Evolutionary conservation across 37 sponge, comb jelly and placozoan genomes (phyloP).

Genomic region (Oopsacas minuta): DNA sequence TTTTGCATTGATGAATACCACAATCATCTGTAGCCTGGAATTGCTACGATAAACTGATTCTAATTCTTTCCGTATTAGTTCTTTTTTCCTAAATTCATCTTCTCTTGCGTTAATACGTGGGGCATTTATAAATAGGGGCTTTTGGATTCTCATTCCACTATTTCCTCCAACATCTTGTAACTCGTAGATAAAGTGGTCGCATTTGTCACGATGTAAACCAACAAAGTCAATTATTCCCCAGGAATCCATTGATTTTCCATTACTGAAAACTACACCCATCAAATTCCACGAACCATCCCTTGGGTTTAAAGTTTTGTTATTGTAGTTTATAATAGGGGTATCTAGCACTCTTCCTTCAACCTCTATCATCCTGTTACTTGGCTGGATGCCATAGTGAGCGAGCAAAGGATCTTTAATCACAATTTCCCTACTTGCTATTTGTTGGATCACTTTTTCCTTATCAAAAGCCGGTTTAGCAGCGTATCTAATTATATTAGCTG

Average conservation of each 20-base stretch:
- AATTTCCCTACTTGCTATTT: not conserved
- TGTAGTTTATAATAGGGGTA: slow-evolving; percentile 33
- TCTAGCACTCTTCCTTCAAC: slow-evolving; percentile 38
- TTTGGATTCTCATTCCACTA: slow-evolving; percentile 18
- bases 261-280: slow-evolving; percentile 27
- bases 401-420: slow-evolving; percentile 19
- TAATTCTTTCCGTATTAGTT: not conserved
- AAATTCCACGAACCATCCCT: slow-evolving; percentile 46
- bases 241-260: slow-evolving; percentile 21
- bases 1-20: not conserved
- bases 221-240: slow-evolving; percentile 35
- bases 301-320: not conserved
- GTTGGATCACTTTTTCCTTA: slow-evolving; percentile 8
- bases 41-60: not conserved
- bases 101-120: not conserved
- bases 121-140: not conserved
- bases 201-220: not conserved
- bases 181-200: not conserved
- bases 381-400: slow-evolving; percentile 36
- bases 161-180: not conserved
- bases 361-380: slow-evolving; percentile 26
- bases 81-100: not conserved
- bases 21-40: not conserved
- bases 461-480: slow-evolving; percentile 44
- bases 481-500: slow-evolving; percentile 40